A percentile compares a stretch with the other conserved stretches of the same genome.
These are phyloP conservation scores for Nyleta sp. DNA, from an alignment of 2,888 invertebrate species.

Conservation along the genomic window DNA sequence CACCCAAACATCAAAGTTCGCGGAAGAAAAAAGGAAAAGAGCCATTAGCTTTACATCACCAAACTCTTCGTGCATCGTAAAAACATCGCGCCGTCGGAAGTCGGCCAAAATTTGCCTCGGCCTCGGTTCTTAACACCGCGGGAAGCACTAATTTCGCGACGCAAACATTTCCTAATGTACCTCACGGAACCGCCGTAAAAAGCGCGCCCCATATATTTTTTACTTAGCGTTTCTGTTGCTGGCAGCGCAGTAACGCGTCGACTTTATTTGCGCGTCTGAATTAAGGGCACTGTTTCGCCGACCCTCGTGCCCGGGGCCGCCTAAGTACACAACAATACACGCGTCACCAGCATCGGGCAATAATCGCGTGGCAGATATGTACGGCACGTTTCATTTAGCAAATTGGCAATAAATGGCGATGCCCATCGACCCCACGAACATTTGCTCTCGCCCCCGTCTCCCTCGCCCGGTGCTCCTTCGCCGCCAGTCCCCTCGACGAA, in stretches of 20 bases:
- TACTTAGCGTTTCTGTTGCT: constrained; percentile 5
- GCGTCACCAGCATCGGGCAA: constrained; percentile 67
- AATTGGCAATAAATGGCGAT: constrained; percentile 82
- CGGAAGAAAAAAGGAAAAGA: too few species aligned
- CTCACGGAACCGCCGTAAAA: constrained; percentile 10
- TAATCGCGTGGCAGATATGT: constrained; percentile 77
- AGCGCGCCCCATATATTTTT: constrained; percentile 17
- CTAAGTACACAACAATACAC: constrained; percentile 57
- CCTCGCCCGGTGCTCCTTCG: constrained; percentile 24
- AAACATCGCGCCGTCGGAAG: too few species aligned
- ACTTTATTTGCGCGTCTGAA: constrained; percentile 37
- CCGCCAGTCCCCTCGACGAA: constrained; percentile 76
- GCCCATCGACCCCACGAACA: constrained; percentile 71
- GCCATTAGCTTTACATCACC: too few species aligned
- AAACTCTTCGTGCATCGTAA: too few species aligned
- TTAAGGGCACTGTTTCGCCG: constrained; percentile 36
- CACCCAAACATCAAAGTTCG: too few species aligned
- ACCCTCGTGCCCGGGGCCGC: constrained; percentile 1
- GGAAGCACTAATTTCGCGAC: constrained; percentile 18
- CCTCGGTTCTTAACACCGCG: not conserved
- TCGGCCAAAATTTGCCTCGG: too few species aligned
- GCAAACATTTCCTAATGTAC: constrained; percentile 4
- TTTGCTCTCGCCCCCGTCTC: constrained; percentile 12
- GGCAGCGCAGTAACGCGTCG: not conserved
- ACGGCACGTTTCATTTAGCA: constrained; percentile 81